Evolutionary conservation across 2,113 vertebrate genomes (phyloP), one percentile per base, ranked within the genome.

Genomic region (Thomomys bottae): DNA sequence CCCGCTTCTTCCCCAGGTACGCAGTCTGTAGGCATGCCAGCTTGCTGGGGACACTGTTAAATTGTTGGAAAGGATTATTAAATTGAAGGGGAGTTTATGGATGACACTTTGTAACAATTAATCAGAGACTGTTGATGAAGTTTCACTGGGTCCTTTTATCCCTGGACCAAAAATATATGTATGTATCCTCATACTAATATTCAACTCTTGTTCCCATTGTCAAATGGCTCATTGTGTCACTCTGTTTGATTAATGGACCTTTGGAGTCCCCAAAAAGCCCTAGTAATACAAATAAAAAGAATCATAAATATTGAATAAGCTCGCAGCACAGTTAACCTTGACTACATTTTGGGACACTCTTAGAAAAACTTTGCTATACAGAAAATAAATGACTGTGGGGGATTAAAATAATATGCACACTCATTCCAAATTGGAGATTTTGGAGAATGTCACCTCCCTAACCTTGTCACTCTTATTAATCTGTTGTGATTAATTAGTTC

Each of bases 241-340:
- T 98, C 97, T 97, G 97, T 98, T 98, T 99, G 99, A 99, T 99
- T 99, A 99, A 99, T 98, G 98, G 98, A 96, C 97, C 98, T 97
- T 97, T 97, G 98, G 97, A 99, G 96, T 97, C 97, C 97, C 97
- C 96, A 94, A 97, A 97, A 98, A 98, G 97, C 97, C 97, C 97
- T 97, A 96, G 98, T 96, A 95, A 92, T 97, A 98, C 96, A 98
- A 98, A 98, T 98, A 98, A 97, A 97, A 98, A 97, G 97, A 97
- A 97, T 97, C 97, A 98, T 98, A 98, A 98, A 98, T 98, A 98
- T 98, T 98, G 98, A 98, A 98, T 98, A 97, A 98, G 96, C 97
- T 96, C 96, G 92, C 95, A 94, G 97, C 94, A 95, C 94, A 87
- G 94, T 98, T 98, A 98, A 98, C 98, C 98, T 98, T 98, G 98